Evolutionary conservation across 2,888 invertebrate genomes (phyloP), one percentile per base, ranked within the genome.

Genomic region (Polydesmus complanatus): DNA sequence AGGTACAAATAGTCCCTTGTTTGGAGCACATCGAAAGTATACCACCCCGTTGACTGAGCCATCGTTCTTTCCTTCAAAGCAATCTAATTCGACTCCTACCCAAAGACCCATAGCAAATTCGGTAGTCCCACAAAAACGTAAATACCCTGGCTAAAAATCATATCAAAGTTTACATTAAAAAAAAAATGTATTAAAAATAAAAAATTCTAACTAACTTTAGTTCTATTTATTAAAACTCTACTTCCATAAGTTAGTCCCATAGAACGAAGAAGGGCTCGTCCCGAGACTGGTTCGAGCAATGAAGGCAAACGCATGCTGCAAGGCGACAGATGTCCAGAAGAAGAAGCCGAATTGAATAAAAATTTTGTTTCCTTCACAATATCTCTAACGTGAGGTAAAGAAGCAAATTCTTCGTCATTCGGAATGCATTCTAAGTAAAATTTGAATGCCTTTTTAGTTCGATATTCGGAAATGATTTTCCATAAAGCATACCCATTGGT

Each of bases 21-120:
- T 73, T 3, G 70, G 68, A n/a, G 74, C 68, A 66, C 77, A 78
- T 51, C 69, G 71, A 65, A 73, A 72, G 66, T 72, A 72, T 48
- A 70, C 69, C 37, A 77, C 72, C 47, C 77, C 77, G 54, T 74
- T 72, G 37, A 78, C 72, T 55, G 74, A 73, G 19, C 78, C 78
- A 67, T 77, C 75, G 69, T 78, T 76, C 67, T 77, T 77, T 8
- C 78, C 78, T 19, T 73, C 70, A 1, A 73, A 71, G 52, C 75
- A 74, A 64, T 78, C 77, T 27, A 78, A 68, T 64, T 78, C 78
- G 54, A 78, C 73, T 23, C 78, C 78, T 19, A 76, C 77, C 78
- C 78, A 78, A 21, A 78, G 68, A n/a, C 78, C 78, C 48, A 71
- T 66, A 3, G 77, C 74, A 70, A 78, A 78, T 65, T 76, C 73